Conservation (phyloP, 2,888 invertebrate species). For the Chrysolina oricalcia region DNA sequence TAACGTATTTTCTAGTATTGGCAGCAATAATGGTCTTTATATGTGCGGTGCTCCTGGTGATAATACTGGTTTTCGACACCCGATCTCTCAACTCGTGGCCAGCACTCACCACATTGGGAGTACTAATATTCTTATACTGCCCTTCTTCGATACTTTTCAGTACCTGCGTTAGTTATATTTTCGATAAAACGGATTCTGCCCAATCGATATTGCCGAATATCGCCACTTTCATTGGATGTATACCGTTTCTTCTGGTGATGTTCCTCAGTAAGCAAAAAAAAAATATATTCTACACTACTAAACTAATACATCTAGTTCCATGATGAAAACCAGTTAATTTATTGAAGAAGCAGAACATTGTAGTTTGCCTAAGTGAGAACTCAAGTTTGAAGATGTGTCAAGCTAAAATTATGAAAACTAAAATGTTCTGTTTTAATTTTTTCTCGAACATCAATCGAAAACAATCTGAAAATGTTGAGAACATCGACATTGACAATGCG, state of each 20-base stretch:
- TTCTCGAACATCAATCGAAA: no score
- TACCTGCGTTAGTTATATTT: slow-evolving; percentile 85
- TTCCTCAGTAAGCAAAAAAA: slow-evolving; percentile 76
- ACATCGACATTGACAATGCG: no score
- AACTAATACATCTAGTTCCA: neutral
- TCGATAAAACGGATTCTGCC: slow-evolving; percentile 88
- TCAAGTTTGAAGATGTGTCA: no score
- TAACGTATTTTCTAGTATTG: slow-evolving; percentile 83
- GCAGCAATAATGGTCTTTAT: slow-evolving; percentile 81
- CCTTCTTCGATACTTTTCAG: slow-evolving; percentile 85
- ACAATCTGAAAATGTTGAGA: no score
- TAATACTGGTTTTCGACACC: slow-evolving; percentile 81
- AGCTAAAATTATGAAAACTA: no score
- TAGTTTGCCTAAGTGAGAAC: no score
- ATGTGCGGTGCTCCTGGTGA: slow-evolving; percentile 77
- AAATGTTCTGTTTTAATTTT: no score
- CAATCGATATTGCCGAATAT: slow-evolving; percentile 86
- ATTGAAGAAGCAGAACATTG: no score
- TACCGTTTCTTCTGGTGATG: slow-evolving; percentile 84
- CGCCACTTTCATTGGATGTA: slow-evolving; percentile 82
- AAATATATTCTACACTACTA: neutral
- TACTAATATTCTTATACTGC: slow-evolving; percentile 81
- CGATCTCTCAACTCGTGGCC: slow-evolving; percentile 81
- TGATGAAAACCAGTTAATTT: no score
- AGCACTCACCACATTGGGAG: slow-evolving; percentile 80